Conservation (phyloP, 2,797 vertebrate genomes). For the Taenioides sp. region DNA sequence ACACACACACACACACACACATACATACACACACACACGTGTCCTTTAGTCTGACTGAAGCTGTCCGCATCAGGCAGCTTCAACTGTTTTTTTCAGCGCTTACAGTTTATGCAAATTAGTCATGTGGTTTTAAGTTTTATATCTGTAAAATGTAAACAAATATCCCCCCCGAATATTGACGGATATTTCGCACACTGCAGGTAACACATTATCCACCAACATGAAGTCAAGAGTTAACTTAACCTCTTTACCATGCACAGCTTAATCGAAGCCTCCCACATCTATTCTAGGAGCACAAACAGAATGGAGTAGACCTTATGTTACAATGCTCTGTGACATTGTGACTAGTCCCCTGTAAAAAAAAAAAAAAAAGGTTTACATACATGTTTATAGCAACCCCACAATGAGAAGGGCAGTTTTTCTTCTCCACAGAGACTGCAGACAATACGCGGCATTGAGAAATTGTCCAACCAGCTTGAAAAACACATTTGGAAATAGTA, state of each 20-base stretch:
- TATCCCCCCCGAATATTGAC: no score
- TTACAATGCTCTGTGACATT: not conserved
- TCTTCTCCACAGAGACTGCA: slow-evolving; percentile 2
- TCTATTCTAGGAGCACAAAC: not conserved
- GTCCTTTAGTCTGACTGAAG: no score
- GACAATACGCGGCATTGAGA: slow-evolving; percentile 21
- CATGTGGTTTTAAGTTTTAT: no score
- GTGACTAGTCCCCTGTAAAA: not conserved
- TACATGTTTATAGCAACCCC: not conserved
- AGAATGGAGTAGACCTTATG: not conserved
- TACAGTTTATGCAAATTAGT: no score
- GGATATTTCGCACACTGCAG: not conserved
- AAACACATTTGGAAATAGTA: slow-evolving; percentile 9
- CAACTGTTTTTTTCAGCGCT: no score
- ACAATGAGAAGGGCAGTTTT: not conserved
- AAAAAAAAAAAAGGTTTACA: slow-evolving; percentile 5
- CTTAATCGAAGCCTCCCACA: not conserved
- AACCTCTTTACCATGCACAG: not conserved
- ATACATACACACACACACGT: no score
- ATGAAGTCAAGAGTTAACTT: not conserved
- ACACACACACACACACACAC: no score
- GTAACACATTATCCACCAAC: not conserved
- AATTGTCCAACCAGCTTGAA: slow-evolving; percentile 12
- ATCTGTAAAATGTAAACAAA: no score
- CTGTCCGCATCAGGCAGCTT: no score